Evolutionary conservation across 2,888 invertebrate genomes (phyloP).

Genomic region (Leptopilina myrica): DNA sequence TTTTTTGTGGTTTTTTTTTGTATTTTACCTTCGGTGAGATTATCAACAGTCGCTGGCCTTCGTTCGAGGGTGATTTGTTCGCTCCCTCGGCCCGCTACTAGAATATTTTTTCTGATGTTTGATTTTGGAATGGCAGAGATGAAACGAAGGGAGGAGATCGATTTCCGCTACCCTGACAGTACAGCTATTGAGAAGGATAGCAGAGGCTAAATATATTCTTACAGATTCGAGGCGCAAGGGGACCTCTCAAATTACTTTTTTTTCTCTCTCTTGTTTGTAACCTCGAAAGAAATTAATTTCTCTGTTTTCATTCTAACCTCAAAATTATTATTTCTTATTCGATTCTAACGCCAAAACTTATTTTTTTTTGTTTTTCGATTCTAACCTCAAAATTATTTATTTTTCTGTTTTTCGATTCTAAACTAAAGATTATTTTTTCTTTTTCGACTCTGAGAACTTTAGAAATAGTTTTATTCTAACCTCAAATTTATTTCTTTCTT

Average conservation of each 20-base stretch:
- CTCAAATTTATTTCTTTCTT: too few species aligned
- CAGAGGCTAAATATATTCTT: constrained; percentile 31
- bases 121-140: constrained; percentile 57
- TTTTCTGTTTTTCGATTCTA: too few species aligned
- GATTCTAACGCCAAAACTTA: too few species aligned
- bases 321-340: too few species aligned
- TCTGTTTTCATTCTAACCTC: too few species aligned
- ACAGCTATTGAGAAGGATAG: constrained; percentile 32
- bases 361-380: too few species aligned
- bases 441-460: too few species aligned
- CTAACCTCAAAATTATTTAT: too few species aligned
- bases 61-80: constrained; percentile 74
- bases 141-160: constrained; percentile 33
- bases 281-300: too few species aligned
- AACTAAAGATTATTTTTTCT: too few species aligned
- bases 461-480: too few species aligned
- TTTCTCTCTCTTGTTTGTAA: too few species aligned
- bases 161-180: constrained; percentile 35
- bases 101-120: constrained; percentile 70
- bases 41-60: constrained; percentile 78
- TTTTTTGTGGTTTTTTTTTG: constrained; percentile 26
- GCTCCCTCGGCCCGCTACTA: constrained; percentile 75
- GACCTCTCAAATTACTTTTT: neutral
- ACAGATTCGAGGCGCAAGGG: constrained; percentile 6
- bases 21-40: constrained; percentile 78